These are phyloP conservation scores for Poeciliopsis presidionis DNA, from an alignment of 2,797 vertebrate genomes.

Conservation along the genomic window DNA sequence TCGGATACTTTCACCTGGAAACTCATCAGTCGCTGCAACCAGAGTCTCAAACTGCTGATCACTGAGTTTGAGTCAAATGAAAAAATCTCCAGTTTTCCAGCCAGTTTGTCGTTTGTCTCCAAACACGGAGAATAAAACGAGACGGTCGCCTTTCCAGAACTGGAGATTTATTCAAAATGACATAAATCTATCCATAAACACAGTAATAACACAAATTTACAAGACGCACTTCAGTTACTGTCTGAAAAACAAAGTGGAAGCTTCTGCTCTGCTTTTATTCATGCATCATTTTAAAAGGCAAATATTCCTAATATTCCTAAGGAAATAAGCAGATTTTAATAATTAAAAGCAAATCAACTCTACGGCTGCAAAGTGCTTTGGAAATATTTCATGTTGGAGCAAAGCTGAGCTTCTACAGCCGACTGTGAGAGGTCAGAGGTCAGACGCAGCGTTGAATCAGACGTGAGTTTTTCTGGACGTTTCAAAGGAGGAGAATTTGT, in stretches of 20 bases:
- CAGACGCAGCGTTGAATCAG: constrained; percentile 8
- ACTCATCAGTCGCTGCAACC: neutral
- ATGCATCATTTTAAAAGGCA: constrained; percentile 10
- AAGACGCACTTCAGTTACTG: neutral
- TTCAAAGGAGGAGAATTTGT: constrained; percentile 12
- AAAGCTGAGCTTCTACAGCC: neutral
- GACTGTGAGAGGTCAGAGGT: neutral
- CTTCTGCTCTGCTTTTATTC: neutral
- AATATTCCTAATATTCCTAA: constrained; percentile 2
- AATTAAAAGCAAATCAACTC: constrained; percentile 4
- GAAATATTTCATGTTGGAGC: neutral
- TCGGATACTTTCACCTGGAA: neutral
- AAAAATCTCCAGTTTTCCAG: neutral
- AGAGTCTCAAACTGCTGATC: neutral
- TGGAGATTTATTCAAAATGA: neutral
- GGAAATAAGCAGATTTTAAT: neutral
- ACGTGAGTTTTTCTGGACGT: neutral
- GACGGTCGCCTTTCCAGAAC: neutral
- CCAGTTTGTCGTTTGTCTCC: no score
- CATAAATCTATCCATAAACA: neutral
- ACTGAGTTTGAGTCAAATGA: neutral
- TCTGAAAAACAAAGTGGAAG: neutral
- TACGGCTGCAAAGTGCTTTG: neutral
- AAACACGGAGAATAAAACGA: neutral
- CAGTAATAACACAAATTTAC: neutral